Evolutionary conservation across 2,113 vertebrate genomes (phyloP), one percentile per base, ranked within the genome.

Genomic region (Lepus timidus): DNA sequence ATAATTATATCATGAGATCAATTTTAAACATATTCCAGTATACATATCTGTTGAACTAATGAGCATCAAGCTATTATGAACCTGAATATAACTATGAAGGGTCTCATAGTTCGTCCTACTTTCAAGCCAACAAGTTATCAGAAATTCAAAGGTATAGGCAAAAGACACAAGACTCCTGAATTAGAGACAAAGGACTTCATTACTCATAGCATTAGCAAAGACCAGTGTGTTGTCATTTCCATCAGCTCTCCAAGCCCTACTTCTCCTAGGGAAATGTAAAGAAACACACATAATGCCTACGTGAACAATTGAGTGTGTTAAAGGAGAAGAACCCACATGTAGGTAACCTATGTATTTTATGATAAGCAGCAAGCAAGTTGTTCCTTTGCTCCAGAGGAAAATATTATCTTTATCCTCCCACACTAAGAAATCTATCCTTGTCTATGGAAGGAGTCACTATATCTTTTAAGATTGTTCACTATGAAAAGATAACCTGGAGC

Each of bases 11-110:
- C 36, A 65, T 88, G 44, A 95, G 52, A 31, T 49, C 19, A 78
- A 76, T 64, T 85, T 86, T 62, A 71, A 93, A 83, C 71, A 64
- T 65, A 6, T 91, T 70, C 44, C 55, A 84, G 65, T 22, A 52
- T 14, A 49, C 23, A 11, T 25, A 13, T 61, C 52, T 83, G 12
- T 14, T 25, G 6, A 76, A 82, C 71, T 82, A 71, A 23, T 65
- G 29, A 87, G n/a, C 23, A 71, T 55, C 29, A 64, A 83, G 7
- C 52, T 52, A 81, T 31, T 7, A 74, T 65, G 51, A 39, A 52
- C 23, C 31, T 39, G 19, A 36, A 7, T 22, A 33, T 25, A 39
- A 49, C 20, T 33, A 16, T 67, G 20, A 64, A 44, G n/a, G 1
- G 4, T 51, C 62, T 92, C n/a, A 61, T 25, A 90, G 61, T 61